Percentiles rank a stretch among this genome's conserved stretches.
Conservation (phyloP, 2,113 vertebrate species). For the Ptilorrhoa leucosticta region DNA sequence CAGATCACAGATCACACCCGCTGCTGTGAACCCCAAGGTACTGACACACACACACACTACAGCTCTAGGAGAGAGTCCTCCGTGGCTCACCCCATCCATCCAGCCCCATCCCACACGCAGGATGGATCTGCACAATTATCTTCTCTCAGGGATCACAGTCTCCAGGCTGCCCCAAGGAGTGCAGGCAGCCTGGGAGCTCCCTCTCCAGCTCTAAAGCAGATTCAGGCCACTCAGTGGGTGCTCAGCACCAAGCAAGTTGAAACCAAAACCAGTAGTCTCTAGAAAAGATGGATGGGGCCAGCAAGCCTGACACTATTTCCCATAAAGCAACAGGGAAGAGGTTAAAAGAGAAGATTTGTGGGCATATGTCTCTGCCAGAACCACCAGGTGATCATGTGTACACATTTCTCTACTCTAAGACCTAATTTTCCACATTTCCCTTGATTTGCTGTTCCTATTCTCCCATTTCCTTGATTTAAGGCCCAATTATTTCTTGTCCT, state of each 20-base stretch:
- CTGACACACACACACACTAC: background rate
- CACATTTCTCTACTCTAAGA: constrained; percentile 76
- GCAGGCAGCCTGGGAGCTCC: background rate
- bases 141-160: background rate
- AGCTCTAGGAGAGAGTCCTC: background rate
- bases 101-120: background rate
- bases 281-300: background rate
- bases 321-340: background rate
- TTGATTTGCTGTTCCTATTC: constrained; percentile 78
- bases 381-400: constrained; percentile 69
- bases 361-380: constrained; percentile 57
- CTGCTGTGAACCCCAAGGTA: fast-evolving
- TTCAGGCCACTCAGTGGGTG: background rate
- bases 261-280: background rate
- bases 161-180: background rate
- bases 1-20: background rate
- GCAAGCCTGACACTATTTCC: background rate
- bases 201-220: background rate
- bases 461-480: constrained; percentile 81
- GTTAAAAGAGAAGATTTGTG: constrained; percentile 69
- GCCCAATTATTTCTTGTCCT: constrained; percentile 82
- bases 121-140: background rate
- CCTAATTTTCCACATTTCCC: constrained; percentile 78
- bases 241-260: background rate
- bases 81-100: background rate